Conservation (phyloP, 1,140 invertebrate genomes). For the Drosophila gunungcola region DNA sequence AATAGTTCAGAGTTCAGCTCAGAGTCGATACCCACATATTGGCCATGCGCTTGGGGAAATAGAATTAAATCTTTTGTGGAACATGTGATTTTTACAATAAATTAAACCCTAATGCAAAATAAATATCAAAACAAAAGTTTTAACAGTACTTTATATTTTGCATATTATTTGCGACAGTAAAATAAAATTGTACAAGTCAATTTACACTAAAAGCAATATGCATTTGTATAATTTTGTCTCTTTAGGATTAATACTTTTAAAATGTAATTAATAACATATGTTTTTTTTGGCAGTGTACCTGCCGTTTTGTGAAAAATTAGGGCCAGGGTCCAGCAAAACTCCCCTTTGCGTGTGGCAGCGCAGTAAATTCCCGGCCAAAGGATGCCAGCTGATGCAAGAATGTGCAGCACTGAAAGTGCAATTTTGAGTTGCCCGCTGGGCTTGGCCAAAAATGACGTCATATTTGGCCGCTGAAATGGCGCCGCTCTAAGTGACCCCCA, state of each 20-base stretch:
- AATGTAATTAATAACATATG: too few species aligned
- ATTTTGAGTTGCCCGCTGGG: slow-evolving; percentile 30
- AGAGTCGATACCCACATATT: slow-evolving; percentile 12
- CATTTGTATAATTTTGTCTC: too few species aligned
- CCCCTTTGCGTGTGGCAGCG: slow-evolving; percentile 10
- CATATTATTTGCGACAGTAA: too few species aligned
- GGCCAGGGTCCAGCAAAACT: background rate
- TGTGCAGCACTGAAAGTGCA: slow-evolving; percentile 51
- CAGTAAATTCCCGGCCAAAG: slow-evolving; percentile 7
- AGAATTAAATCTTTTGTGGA: background rate
- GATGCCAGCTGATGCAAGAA: slow-evolving; percentile 37
- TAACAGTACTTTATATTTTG: too few species aligned
- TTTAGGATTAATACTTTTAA: too few species aligned
- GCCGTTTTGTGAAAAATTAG: background rate
- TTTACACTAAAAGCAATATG: background rate
- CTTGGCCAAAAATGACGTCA: slow-evolving; percentile 45
- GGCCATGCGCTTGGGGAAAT: slow-evolving; percentile 9
- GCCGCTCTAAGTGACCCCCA: slow-evolving; percentile 22
- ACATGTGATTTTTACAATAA: too few species aligned
- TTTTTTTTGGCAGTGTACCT: slow-evolving; percentile 6
- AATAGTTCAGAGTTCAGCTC: slow-evolving; percentile 48
- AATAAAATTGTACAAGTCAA: too few species aligned
- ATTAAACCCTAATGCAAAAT: too few species aligned
- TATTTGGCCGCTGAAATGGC: slow-evolving; percentile 24
- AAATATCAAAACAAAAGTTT: too few species aligned